phyloP scores from a whole-genome alignment of 1,140 invertebrate species.

The Cyphomyrmex costatus region DNA sequence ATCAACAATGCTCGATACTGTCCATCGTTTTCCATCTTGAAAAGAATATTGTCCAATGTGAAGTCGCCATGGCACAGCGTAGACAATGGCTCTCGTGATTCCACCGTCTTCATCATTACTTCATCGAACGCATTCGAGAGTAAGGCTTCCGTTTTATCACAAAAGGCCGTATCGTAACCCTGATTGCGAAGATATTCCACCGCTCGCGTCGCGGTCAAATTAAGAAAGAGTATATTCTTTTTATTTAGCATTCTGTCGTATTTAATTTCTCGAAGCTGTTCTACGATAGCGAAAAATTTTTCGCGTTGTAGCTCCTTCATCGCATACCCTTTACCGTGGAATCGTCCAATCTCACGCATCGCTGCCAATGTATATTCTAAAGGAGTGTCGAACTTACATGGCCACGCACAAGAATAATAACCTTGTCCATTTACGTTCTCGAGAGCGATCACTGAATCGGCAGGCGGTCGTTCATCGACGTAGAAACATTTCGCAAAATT shows the following conservation, averaged over 20 bases:
- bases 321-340: conserved; percentile 82
- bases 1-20: conserved; percentile 79
- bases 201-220: conserved; percentile 26
- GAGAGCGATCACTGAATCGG: conserved; percentile 75
- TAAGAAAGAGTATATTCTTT: fast-evolving
- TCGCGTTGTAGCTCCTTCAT: conserved; percentile 77
- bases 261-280: conserved; percentile 60
- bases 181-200: conserved; percentile 57
- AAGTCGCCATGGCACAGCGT: conserved; percentile 85
- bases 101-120: conserved; percentile 34
- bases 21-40: conserved; percentile 64
- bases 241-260: neutral
- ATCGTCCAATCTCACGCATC: conserved; percentile 79
- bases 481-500: conserved; percentile 69
- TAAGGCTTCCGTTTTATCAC: conserved; percentile 64
- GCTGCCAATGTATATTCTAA: conserved; percentile 77
- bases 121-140: conserved; percentile 50
- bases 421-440: conserved; percentile 76
- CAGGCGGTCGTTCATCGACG: neutral
- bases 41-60: conserved; percentile 82
- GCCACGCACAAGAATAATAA: conserved; percentile 36
- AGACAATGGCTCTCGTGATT: conserved; percentile 76
- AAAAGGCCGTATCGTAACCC: conserved; percentile 68
- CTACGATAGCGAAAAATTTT: conserved; percentile 77
- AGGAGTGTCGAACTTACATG: conserved; percentile 38